Base-by-base conservation (phyloP, 2,888 invertebrate genomes). In the Metallyticus violacea region DNA sequence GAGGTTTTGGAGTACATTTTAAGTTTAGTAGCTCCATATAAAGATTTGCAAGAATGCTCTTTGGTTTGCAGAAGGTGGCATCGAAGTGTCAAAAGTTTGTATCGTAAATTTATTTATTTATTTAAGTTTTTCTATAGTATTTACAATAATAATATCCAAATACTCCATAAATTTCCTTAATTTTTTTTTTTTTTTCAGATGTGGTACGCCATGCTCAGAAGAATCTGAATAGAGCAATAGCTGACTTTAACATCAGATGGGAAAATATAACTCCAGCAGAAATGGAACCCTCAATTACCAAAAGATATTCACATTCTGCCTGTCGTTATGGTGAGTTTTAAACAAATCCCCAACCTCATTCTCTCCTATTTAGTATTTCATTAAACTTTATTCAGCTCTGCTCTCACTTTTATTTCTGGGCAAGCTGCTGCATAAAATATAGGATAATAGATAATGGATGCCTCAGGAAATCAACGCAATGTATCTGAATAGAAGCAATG, bases 1-100 rank as follows among this genome's bases (percentile, higher is more conserved):
- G 98, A 99, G 93, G 95, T 99, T 87, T 92, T 99, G 89, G 98
- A 98, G 92, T 97, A 97, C 91, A 97, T 99, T 91, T 93, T 99
- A 89, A 95, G 96, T 89, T 94, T 97, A 91, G 92, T 99, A 89
- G 97, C 97, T 86, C 98, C 98, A 0, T 99, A 99, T 91, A 95
- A 95, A 91, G 98, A 99, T 93, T 93, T 98, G 89, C 95, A 97
- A 91, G 94, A 95, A 91, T 97, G 98, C 91, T 96, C 95, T 93
- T 92, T 95, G 88, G 98, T 99, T 78, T 97, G 96, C 90, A 96
- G 96, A 91, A 94, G 97, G 91, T 99, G 98, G 98, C 94, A 95
- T 91, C 93, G 93, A 90, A 95, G 97, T 90, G 96, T 97, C 86
- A 94, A 95, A 93, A 97, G 98, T 98, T 93, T 93, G 95, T 93